Evolutionary conservation across 2,113 vertebrate species (phyloP), one percentile per base, ranked within the genome.

Genomic region (Cyrtonyx montezumae): DNA sequence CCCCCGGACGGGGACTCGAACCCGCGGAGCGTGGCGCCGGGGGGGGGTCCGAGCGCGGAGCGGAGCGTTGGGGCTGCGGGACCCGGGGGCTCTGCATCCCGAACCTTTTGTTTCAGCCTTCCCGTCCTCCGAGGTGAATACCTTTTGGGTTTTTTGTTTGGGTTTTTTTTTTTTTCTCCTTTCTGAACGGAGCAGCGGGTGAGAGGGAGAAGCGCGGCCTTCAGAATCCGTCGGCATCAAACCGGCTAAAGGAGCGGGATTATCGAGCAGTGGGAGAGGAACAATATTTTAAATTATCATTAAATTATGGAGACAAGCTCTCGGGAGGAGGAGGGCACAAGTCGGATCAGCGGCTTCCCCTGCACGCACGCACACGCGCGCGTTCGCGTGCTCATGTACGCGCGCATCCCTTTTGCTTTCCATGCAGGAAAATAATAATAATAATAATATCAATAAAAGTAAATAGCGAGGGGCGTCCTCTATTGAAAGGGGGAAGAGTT

Each of bases 211-310:
- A 94, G 77, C 87, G 78, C 94, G 94, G 93, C 96, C 89, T 95
- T 96, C 92, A 80, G 85, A 96, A 94, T 94, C 91, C 87, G 87
- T 74, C 93, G 87, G 88, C 87, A 92, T 95, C 96, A 91, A 92
- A 76, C 86, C 90, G 70, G 84, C 93, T 92, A 88, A 96, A 95
- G 87, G 94, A 90, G 66, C 65, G 34, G 96, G 97, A 96, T 97
- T 97, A 97, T 82, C 93, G 80, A 96, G 81, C 95, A 96, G 96
- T 92, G 91, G 96, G 95, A 96, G 91, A 96, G 95, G 94, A 95
- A 94, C 95, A 94, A 96, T 96, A 95, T 95, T 97, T 97, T 91
- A 95, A 96, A 96, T 97, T 95, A 95, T 95, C 95, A 91, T 94
- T 95, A 93, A 95, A 95, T 96, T 92, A 96, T 28, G 94, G 86